Conservation (phyloP, 2,113 vertebrate species). For the Vidua macroura region DNA sequence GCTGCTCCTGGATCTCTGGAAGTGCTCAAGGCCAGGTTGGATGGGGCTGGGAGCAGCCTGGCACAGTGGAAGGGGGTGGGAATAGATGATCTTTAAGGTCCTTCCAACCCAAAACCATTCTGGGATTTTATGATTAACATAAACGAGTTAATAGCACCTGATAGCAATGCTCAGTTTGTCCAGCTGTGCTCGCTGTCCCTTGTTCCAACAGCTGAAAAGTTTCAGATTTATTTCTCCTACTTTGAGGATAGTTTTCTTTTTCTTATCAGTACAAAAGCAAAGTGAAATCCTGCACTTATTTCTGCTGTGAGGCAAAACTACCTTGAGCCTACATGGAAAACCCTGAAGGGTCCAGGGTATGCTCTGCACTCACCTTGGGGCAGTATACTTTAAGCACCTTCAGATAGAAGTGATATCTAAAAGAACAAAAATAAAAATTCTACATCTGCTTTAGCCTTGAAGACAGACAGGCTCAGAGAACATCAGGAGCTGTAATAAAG, state of each 20-base stretch:
- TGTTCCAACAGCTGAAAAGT: not conserved
- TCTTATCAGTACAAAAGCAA: not conserved
- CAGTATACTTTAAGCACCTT: not conserved
- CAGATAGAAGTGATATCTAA: not conserved
- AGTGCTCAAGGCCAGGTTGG: rapidly evolving
- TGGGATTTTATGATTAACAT: not conserved
- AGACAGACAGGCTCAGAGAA: not conserved
- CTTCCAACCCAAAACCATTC: not conserved
- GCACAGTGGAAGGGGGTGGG: rapidly evolving
- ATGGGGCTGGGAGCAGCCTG: not conserved
- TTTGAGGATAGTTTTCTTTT: not conserved
- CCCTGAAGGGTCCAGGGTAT: not conserved
- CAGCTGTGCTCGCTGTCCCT: not conserved
- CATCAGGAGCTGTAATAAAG: not conserved
- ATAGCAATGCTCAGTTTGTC: not conserved
- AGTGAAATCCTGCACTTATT: not conserved
- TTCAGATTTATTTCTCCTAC: not conserved
- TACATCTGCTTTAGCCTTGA: not conserved
- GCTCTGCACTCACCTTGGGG: not conserved
- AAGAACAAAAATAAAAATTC: not conserved
- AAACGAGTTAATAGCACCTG: not conserved
- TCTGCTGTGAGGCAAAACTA: not conserved
- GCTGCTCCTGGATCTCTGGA: not conserved
- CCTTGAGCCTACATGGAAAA: not conserved
- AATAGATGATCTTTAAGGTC: not conserved